phyloP scores from a whole-genome alignment of 2,888 invertebrate species.

The Scaeva pyrastri region DNA sequence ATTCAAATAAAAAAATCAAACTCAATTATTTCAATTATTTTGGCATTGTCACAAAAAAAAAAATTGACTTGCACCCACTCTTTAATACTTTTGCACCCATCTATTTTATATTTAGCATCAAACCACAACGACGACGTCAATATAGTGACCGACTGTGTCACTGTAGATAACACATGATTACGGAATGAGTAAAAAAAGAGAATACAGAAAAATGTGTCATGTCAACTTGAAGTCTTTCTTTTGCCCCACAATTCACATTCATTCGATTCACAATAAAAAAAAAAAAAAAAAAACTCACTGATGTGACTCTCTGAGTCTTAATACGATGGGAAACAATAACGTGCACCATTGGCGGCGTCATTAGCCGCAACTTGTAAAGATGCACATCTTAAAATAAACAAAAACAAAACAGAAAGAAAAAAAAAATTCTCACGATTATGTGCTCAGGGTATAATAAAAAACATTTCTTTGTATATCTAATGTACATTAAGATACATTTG shows the following conservation, averaged over 20 bases:
- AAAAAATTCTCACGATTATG: slow-evolving; percentile 46
- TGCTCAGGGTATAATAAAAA: not conserved
- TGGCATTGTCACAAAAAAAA: slow-evolving; percentile 66
- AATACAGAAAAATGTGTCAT: slow-evolving; percentile 34
- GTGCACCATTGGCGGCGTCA: slow-evolving; percentile 46
- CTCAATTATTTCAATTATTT: slow-evolving; percentile 59
- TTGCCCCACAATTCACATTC: slow-evolving; percentile 24
- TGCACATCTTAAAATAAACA: slow-evolving; percentile 37
- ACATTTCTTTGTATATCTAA: not conserved
- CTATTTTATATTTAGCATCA: slow-evolving; percentile 9
- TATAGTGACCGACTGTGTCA: slow-evolving; percentile 24
- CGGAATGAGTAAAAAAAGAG: not conserved
- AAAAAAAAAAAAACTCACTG: slow-evolving; percentile 5
- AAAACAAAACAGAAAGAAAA: not conserved
- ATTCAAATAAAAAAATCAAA: not conserved
- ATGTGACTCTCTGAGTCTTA: not conserved
- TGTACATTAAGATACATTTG: not conserved
- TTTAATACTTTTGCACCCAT: slow-evolving; percentile 44
- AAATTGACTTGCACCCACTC: slow-evolving; percentile 47
- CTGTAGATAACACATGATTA: not conserved
- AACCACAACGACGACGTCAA: too few species aligned
- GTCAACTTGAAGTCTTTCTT: slow-evolving; percentile 42
- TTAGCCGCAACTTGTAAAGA: slow-evolving; percentile 51
- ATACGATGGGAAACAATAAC: slow-evolving; percentile 55
- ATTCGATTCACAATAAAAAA: not conserved